Conservation (phyloP, 2,888 invertebrate species). For the Caenorhabditis sp. region DNA sequence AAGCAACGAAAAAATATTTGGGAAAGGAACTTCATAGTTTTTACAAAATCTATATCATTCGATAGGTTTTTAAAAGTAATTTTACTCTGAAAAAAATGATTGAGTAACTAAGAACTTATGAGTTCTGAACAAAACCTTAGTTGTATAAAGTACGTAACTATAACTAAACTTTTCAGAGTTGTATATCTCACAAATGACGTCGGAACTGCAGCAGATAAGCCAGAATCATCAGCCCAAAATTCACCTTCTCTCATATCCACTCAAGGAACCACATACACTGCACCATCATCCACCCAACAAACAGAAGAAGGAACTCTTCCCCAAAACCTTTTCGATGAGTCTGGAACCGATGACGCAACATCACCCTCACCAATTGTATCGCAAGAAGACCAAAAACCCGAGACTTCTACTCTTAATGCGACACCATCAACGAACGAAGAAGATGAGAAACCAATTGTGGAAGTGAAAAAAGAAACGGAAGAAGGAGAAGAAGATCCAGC, state of each 20-base stretch:
- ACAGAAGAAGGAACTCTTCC: conserved; percentile 51
- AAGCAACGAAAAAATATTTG: too few species aligned
- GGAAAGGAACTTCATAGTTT: too few species aligned
- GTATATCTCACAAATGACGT: conserved; percentile 8
- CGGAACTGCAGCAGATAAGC: not conserved
- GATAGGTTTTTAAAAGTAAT: too few species aligned
- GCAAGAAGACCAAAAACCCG: not conserved
- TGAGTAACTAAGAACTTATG: too few species aligned
- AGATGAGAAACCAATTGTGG: not conserved
- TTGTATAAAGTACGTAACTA: too few species aligned
- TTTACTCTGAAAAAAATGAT: too few species aligned
- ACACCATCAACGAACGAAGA: not conserved
- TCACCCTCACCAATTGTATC: conserved; percentile 76
- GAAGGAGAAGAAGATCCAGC: not conserved
- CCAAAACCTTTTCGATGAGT: conserved; percentile 60
- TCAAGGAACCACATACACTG: conserved; percentile 62
- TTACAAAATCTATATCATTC: too few species aligned
- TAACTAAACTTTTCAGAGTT: too few species aligned
- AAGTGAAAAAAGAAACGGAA: conserved; percentile 3
- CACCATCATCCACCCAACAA: conserved; percentile 31
- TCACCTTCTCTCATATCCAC: conserved; percentile 44
- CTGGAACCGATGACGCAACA: conserved; percentile 30
- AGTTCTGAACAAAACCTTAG: too few species aligned
- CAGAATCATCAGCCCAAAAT: conserved; percentile 1
- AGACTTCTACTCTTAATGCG: not conserved